Percentiles rank a stretch among this genome's conserved stretches.
Evolutionary conservation across 2,797 vertebrate genomes (phyloP).

Genomic region (Peromyscus eremicus): DNA sequence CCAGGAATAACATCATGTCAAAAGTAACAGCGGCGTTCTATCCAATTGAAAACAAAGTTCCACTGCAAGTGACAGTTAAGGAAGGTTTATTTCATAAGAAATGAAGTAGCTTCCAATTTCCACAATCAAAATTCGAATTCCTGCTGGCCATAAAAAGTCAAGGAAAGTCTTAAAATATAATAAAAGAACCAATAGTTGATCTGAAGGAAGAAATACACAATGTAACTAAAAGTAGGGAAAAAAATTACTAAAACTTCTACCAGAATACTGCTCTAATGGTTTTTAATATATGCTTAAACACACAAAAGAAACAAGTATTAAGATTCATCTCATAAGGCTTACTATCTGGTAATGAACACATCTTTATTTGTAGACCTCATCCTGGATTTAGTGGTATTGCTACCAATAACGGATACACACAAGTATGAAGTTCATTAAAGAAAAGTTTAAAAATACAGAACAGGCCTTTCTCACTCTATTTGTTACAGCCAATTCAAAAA

Average conservation of each 20-base stretch:
- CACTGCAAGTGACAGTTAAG: neutral
- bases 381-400: neutral
- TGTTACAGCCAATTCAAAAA: neutral
- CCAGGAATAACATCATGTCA: conserved; percentile 20
- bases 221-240: neutral
- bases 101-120: conserved; percentile 16
- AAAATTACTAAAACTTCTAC: neutral
- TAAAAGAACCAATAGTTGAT: conserved; percentile 7
- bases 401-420: neutral
- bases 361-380: neutral
- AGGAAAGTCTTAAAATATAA: neutral
- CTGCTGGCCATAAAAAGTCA: neutral
- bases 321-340: neutral
- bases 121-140: neutral
- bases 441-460: conserved; percentile 31
- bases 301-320: conserved; percentile 2
- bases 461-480: neutral
- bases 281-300: conserved; percentile 37
- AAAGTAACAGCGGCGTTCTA: conserved; percentile 21
- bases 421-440: neutral
- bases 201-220: neutral
- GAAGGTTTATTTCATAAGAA: conserved; percentile 30
- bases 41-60: conserved; percentile 42
- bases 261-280: neutral
- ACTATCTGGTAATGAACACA: neutral